Evolutionary conservation across 35 echinoderm and acorn worm genomes (phyloP), one percentile per base, ranked within the genome.

Genomic region (Ophioderma brevispina): DNA sequence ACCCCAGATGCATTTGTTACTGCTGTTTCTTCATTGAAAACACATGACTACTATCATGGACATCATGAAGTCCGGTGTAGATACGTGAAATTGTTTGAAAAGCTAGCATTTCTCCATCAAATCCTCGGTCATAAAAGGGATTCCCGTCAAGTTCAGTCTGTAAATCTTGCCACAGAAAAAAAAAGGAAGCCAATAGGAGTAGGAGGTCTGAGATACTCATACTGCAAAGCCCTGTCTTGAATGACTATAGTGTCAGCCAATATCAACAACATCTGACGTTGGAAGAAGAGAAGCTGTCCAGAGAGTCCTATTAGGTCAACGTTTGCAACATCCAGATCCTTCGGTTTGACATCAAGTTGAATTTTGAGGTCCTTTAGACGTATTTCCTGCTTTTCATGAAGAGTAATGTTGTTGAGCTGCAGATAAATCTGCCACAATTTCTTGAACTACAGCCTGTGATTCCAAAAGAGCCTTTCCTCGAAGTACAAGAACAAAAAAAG

Each of bases 191-290:
- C 81, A 49, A 83, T 43, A n/a, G 38, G 40, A n/a, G 81, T 83
- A 15, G 81, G 81, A 31, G 81, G 81, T 42, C 81, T 11, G 15
- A 83, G 40, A 36, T 83, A 83, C 81, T 83, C 81, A 52, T 83
- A 83, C 81, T 83, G 81, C 31, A 83, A 83, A 52, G 81, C 81
- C 32, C 81, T 83, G 81, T 83, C 81, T 40, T 83, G 81, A 30
- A 83, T 21, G 32, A 83, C 41, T 2, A 83, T 43, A 49, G 81
- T 83, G 39, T 39, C 14, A n/a, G 81, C 38, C 18, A 83, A 31
- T 33, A 40, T 83, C 81, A 83, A 49, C 81, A 83, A 46, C 81
- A 83, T 83, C 81, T 83, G 81, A 13, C 81, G 81, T 40, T 83
- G 39, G 37, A 83, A 83, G 81, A 83, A 83, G 31, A 46, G n/a